Conservation (phyloP, 2,797 vertebrate genomes). For the Coilia nasus region DNA sequence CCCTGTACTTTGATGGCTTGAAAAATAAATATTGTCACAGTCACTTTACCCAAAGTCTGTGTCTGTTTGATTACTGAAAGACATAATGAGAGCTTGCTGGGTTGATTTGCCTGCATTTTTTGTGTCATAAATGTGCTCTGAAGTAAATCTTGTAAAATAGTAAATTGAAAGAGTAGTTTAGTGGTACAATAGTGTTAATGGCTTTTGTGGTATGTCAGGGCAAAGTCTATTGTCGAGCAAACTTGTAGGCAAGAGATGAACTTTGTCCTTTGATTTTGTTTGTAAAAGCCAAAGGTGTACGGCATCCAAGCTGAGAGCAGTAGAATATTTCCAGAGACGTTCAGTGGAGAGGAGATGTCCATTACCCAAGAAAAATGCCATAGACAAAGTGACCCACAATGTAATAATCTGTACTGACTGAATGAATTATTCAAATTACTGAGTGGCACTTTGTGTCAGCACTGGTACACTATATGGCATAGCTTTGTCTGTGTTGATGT, state of each 20-base stretch:
- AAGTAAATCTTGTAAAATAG: not conserved
- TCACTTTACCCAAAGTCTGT: constrained; percentile 31
- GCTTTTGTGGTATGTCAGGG: not conserved
- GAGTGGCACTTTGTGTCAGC: not conserved
- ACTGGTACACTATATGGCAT: not conserved
- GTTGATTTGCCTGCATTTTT: not conserved
- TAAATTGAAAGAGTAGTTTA: not conserved
- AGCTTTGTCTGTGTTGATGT: not conserved
- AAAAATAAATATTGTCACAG: constrained; percentile 56
- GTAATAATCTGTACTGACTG: not conserved
- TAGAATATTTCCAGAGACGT: not conserved
- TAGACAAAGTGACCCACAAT: not conserved
- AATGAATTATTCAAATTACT: not conserved
- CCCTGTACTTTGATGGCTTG: constrained; percentile 32
- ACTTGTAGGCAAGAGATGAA: not conserved
- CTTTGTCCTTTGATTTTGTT: not conserved
- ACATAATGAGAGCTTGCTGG: not conserved
- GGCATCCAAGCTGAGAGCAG: not conserved
- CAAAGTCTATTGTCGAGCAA: not conserved
- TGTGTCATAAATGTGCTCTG: not conserved
- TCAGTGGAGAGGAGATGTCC: not conserved
- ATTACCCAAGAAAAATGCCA: not conserved
- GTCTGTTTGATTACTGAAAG: not conserved
- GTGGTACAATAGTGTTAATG: constrained; percentile 9
- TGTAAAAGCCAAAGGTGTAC: not conserved